These are phyloP conservation scores for Leptonema lineaticorne DNA, from an alignment of 1,140 invertebrate genomes.

Conservation along the genomic window DNA sequence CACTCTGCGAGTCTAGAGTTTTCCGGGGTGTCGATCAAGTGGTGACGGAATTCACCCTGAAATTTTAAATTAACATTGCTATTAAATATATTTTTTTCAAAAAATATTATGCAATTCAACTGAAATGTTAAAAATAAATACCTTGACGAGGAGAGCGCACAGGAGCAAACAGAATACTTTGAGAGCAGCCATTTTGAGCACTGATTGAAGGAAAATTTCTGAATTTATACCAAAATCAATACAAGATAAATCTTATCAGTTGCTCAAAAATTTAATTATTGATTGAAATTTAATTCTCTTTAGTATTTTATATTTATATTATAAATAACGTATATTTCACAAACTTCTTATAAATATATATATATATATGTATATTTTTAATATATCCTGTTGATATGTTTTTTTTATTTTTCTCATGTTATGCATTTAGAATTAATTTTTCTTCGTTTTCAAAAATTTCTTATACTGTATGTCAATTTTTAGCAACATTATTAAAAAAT, in stretches of 20 bases:
- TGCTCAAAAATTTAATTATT: neutral
- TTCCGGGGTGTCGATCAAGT: neutral
- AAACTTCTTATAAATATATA: no score
- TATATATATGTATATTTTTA: no score
- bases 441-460: no score
- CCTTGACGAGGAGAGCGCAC: neutral
- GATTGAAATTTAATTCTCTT: no score
- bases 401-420: no score
- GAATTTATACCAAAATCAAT: neutral
- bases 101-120: neutral
- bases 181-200: neutral
- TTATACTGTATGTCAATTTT: no score
- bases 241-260: neutral
- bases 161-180: neutral
- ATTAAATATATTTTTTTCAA: neutral
- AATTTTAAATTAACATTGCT: neutral
- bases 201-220: neutral
- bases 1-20: neutral
- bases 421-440: no score
- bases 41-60: neutral
- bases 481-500: no score
- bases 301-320: no score
- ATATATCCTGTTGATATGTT: no score
- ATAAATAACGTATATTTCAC: no score
- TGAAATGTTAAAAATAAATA: neutral